Evolutionary conservation across 2,888 invertebrate genomes (phyloP).

Genomic region (Caenorhabditis sp.): DNA sequence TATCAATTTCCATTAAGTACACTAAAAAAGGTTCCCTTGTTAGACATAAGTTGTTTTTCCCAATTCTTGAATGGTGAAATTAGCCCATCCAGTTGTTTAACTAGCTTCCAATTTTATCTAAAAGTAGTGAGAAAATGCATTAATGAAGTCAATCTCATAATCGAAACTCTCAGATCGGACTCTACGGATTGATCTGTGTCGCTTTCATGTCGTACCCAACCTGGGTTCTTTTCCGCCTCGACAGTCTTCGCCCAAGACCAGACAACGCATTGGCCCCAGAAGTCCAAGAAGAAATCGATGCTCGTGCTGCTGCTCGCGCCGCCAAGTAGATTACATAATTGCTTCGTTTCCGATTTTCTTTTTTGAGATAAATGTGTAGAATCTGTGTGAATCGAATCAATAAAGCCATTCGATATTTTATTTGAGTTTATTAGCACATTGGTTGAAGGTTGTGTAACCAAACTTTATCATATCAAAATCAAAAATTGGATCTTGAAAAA

Average conservation of each 20-base stretch:
- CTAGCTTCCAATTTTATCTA: too few relatives aligned
- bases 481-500: background rate
- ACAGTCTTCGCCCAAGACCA: conserved; percentile 63
- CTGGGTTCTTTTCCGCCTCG: conserved; percentile 63
- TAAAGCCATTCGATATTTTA: background rate
- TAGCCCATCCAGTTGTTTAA: too few relatives aligned
- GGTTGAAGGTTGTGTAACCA: background rate
- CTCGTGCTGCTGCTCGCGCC: conserved; percentile 56
- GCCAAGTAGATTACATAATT: background rate
- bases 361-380: background rate
- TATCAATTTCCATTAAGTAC: too few relatives aligned
- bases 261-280: conserved; percentile 59
- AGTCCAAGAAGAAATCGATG: conserved; percentile 64
- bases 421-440: background rate
- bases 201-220: conserved; percentile 67
- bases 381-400: background rate
- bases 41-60: too few relatives aligned
- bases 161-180: conserved; percentile 53
- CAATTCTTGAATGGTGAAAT: too few relatives aligned
- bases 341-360: background rate
- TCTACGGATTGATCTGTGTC: conserved; percentile 58
- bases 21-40: too few relatives aligned
- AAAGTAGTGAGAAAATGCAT: too few relatives aligned
- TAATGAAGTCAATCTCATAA: too few relatives aligned
- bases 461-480: background rate